Evolutionary conservation across 2,113 vertebrate genomes (phyloP).

Genomic region (Panthera leo): DNA sequence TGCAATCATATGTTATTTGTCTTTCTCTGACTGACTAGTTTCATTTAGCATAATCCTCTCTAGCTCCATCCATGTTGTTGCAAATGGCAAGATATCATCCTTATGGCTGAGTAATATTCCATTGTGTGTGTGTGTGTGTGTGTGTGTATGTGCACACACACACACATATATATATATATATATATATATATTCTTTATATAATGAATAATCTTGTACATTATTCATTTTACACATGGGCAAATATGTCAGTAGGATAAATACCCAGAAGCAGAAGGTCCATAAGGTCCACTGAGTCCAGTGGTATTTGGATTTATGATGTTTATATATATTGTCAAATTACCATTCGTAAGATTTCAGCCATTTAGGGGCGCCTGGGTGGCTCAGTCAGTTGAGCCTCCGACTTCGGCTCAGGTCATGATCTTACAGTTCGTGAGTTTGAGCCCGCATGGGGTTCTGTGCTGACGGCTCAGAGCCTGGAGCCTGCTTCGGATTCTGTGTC

Average conservation of each 20-base stretch:
- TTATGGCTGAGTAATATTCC: not conserved
- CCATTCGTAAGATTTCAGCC: not conserved
- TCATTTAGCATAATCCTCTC: not conserved
- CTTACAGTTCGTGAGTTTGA: no score
- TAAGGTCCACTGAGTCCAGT: not conserved
- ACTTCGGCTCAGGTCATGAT: no score
- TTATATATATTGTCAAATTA: not conserved
- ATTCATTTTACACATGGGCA: not conserved
- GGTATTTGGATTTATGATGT: not conserved
- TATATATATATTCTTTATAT: not conserved
- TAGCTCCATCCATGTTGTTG: not conserved
- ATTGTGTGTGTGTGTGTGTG: not conserved
- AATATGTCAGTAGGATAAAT: not conserved
- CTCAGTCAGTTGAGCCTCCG: no score
- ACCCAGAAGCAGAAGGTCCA: not conserved
- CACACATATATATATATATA: not conserved
- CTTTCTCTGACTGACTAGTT: no score
- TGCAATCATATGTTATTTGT: no score
- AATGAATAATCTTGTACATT: not conserved
- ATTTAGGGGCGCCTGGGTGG: not conserved
- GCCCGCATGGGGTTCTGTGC: no score
- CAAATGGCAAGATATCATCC: not conserved
- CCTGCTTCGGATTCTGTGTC: no score
- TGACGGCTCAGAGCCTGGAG: no score
- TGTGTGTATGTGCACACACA: no score